Base-by-base conservation (phyloP, 2,797 vertebrate species). In the Allobates femoralis region DNA sequence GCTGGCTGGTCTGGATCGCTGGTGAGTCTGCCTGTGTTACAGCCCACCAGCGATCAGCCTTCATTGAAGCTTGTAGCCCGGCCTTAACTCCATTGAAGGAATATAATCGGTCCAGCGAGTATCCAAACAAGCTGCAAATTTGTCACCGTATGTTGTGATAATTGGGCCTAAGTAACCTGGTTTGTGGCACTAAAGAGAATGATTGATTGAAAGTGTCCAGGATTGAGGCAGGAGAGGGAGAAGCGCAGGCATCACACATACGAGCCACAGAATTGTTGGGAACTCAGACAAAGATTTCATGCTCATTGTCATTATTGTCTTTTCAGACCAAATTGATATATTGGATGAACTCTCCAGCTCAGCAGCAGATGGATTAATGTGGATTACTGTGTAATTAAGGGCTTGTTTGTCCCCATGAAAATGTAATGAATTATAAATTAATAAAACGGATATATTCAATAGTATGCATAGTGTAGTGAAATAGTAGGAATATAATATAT, bases 231-330 rank as follows among this genome's bases (percentile, higher is more conserved):
- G 19, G 1, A 37, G 32, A 67, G 67, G 23, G 67, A 19, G 19
- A 23, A 23, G 67, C 19, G 1, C 67, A 37, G 67, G 67, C 67
- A 21, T 71, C 67, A 71, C 32, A 41, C 67, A 23, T 71, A 41
- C 32, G 67, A 37, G 10, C 6, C 1, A 71, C 19, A 23, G 67
- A 21, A 8, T 41, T 71, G 34, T 12, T 71, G 21, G 67, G 67
- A 71, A 8, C 67, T 21, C 19, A 23, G 67, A 71, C 67, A 67
- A 34, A 67, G 66, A 34, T 67, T 67, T 71, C 64, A 41, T 37
- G 18, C 34, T 71, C 67, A 71, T 71, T 71, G 34, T 37, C 37
- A 71, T 71, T 71, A 37, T 71, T 71, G 67, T 34, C 66, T 69
- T 34, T 34, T 69, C 66, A 34, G 66, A 69, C 1, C 14, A 1